Percentiles rank a stretch among this genome's conserved stretches.
Evolutionary conservation across 2,888 invertebrate species (phyloP).

Genomic region (Heteropelma amictum): DNA sequence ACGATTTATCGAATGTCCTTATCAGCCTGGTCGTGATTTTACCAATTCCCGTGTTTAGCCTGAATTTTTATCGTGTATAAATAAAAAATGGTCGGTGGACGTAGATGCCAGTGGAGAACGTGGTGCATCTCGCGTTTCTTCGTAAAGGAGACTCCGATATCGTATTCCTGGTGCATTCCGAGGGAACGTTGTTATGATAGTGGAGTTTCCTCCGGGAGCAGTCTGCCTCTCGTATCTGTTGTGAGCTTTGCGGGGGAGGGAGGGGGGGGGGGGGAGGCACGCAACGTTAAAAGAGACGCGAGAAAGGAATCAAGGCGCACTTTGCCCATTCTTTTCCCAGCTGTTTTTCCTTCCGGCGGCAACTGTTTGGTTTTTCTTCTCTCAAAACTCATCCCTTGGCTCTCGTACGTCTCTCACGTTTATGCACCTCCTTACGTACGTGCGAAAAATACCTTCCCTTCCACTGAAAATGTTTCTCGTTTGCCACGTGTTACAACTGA

Average conservation of each 20-base stretch:
- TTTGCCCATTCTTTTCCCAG: slow-evolving; percentile 26
- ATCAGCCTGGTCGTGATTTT: too few species aligned
- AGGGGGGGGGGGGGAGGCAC: too few species aligned
- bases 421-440: slow-evolving; percentile 43
- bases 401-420: slow-evolving; percentile 44
- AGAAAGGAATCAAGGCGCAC: slow-evolving; percentile 50
- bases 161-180: slow-evolving; percentile 69
- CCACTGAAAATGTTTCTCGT: neutral
- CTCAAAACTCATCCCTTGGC: slow-evolving; percentile 34
- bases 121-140: slow-evolving; percentile 7
- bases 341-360: slow-evolving; percentile 14
- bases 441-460: slow-evolving; percentile 16
- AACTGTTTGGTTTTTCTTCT: neutral
- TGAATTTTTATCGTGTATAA: too few species aligned
- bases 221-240: slow-evolving; percentile 37
- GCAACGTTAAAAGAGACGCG: slow-evolving; percentile 37
- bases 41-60: too few species aligned
- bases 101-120: neutral
- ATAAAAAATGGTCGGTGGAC: too few species aligned
- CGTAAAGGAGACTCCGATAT: slow-evolving; percentile 41
- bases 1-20: too few species aligned
- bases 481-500: neutral
- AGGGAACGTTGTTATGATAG: slow-evolving; percentile 74
- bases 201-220: slow-evolving; percentile 65
- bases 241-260: slow-evolving; percentile 28